Evolutionary conservation across 2,888 invertebrate species (phyloP), one percentile per base, ranked within the genome.

Genomic region (Scrobipalpa atriplicella): DNA sequence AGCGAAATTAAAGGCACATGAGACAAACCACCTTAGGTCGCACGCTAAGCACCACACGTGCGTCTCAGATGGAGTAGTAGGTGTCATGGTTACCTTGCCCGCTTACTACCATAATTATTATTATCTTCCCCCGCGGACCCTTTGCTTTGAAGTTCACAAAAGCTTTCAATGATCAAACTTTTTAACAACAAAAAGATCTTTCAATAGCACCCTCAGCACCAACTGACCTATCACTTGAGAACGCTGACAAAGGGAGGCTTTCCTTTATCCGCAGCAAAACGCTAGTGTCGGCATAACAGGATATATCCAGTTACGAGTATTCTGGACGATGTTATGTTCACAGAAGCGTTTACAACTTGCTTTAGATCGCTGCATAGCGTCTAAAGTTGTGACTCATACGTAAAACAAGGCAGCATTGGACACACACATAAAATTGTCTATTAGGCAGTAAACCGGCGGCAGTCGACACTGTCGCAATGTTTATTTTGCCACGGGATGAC

Each of bases 401-500:
- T 18, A 52, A 18, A 52, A 18, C 8, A 3, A 8, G 3, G 1
- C 52, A 52, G 52, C 16, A 16, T 18, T 18, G 18, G 18, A 8
- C 7, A 52, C 6, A 18, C 18, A 16, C 16, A 52, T 9, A 52
- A 1, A 9, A 29, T 52, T 18, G 18, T 52, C 8, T 39, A 11
- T n/a, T n/a, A n/a, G 13, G 11, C n/a, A 11, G 11, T 29, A 21
- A n/a, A 38, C 29, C 56, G 56, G 36, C 29, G 10, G n/a, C 10
- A 38, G n/a, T 38, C 13, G 11, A 56, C 2, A 1, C 69, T 67
- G 65, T 65, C 67, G 66, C 64, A 65, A 67, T 71, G 72, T 72
- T 73, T 73, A 63, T 72, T 71, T 70, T 69, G 64, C 67, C 63
- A 63, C 62, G 64, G 65, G 64, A 65, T 56, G 58, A 63, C 62